These are phyloP conservation scores for Calliopsis andreniformis DNA, from an alignment of 1,140 invertebrate species.

Conservation along the genomic window DNA sequence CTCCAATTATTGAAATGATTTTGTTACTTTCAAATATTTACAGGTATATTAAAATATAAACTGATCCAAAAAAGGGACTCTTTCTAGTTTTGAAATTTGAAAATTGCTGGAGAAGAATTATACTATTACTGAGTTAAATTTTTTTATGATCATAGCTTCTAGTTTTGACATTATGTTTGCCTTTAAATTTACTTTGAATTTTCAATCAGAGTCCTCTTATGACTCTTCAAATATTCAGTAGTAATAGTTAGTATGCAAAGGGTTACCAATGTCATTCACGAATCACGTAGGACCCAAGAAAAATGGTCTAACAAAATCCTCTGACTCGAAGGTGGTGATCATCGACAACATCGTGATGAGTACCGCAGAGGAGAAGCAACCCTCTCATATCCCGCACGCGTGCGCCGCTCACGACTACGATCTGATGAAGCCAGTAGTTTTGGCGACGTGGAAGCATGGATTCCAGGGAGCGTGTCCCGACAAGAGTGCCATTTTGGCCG, in stretches of 20 bases:
- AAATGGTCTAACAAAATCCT: neutral
- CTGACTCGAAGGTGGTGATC: slow-evolving; percentile 87
- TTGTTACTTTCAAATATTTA: too few species aligned
- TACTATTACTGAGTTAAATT: too few species aligned
- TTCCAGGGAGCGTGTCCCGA: slow-evolving; percentile 97
- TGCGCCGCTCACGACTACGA: slow-evolving; percentile 96
- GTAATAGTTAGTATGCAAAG: too few species aligned
- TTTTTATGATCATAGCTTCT: too few species aligned
- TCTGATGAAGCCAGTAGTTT: slow-evolving; percentile 94
- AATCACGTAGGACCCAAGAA: neutral
- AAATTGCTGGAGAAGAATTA: too few species aligned
- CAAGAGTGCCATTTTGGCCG: slow-evolving; percentile 94
- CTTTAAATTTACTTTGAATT: too few species aligned
- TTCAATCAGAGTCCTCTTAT: too few species aligned
- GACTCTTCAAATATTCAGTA: too few species aligned
- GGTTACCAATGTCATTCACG: neutral
- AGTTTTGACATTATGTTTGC: too few species aligned
- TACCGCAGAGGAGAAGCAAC: slow-evolving; percentile 88
- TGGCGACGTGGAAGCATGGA: slow-evolving; percentile 97
- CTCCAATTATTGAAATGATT: too few species aligned
- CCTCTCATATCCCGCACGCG: slow-evolving; percentile 85
- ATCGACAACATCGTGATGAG: slow-evolving; percentile 94
- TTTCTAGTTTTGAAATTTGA: neutral
- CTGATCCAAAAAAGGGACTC: neutral
- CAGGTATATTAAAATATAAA: too few species aligned